Percentiles rank a stretch among this genome's conserved stretches.
These are phyloP conservation scores for Leucania comma DNA, from an alignment of 2,888 invertebrate genomes.

Conservation along the genomic window DNA sequence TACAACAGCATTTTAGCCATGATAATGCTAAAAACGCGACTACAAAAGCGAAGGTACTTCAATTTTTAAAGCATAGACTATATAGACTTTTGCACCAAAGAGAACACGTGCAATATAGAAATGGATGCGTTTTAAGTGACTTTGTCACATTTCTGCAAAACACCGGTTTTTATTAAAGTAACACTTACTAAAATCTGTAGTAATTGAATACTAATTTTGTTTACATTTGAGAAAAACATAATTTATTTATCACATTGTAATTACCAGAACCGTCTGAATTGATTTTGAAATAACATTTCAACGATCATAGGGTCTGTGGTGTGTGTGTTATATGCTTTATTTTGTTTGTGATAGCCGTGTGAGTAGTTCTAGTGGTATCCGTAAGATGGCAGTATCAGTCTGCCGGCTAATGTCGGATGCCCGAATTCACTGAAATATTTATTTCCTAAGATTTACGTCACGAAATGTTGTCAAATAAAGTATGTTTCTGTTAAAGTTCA, in stretches of 20 bases:
- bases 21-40: conserved; percentile 88
- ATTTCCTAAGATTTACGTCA: too few relatives aligned
- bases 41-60: conserved; percentile 88
- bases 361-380: conserved; percentile 15
- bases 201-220: background rate
- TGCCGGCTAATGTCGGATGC: background rate
- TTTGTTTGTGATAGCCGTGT: background rate
- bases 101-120: conserved; percentile 84
- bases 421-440: background rate
- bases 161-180: conserved; percentile 50
- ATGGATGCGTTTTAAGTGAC: conserved; percentile 71
- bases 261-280: background rate
- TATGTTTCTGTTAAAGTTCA: too few relatives aligned
- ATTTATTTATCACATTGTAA: background rate
- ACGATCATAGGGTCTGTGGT: background rate
- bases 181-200: background rate
- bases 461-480: too few relatives aligned
- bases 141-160: conserved; percentile 19
- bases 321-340: background rate
- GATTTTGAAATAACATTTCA: background rate
- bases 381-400: conserved; percentile 26
- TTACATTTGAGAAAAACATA: too few relatives aligned
- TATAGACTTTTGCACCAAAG: conserved; percentile 74
- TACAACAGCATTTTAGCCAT: conserved; percentile 87
- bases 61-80: conserved; percentile 84